Conservation (phyloP, 2,888 invertebrate species). For the Drosophila birchii region DNA sequence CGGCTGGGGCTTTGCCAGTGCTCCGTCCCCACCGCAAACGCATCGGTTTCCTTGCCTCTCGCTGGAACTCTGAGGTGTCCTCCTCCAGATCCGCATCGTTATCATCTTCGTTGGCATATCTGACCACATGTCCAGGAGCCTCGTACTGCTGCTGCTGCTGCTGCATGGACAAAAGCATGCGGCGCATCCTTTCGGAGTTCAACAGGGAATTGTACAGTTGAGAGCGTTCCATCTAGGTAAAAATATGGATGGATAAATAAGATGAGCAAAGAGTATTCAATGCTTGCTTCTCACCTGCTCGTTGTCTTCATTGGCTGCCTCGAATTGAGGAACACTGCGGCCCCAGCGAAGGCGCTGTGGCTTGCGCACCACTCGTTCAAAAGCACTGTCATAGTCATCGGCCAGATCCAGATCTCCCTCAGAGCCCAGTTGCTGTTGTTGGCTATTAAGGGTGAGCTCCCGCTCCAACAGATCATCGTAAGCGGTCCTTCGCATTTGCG, state of each 20-base stretch:
- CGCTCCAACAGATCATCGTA: slow-evolving; percentile 73
- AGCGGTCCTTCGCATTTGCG: slow-evolving; percentile 72
- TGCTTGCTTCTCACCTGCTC: slow-evolving; percentile 46
- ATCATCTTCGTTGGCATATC: slow-evolving; percentile 26
- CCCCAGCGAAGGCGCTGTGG: slow-evolving; percentile 81
- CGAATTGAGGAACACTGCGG: slow-evolving; percentile 65
- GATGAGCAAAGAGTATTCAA: not conserved
- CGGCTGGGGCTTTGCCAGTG: slow-evolving; percentile 70
- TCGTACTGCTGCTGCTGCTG: slow-evolving; percentile 65
- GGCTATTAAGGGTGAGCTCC: slow-evolving; percentile 65
- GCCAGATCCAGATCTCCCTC: slow-evolving; percentile 46
- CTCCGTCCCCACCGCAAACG: slow-evolving; percentile 84
- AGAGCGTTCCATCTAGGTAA: slow-evolving; percentile 1
- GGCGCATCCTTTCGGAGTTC: slow-evolving; percentile 71
- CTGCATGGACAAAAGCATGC: slow-evolving; percentile 73
- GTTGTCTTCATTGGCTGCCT: slow-evolving; percentile 36
- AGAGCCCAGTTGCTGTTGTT: slow-evolving; percentile 33
- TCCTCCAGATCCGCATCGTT: slow-evolving; percentile 47
- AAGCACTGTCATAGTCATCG: slow-evolving; percentile 60
- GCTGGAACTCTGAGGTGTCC: slow-evolving; percentile 71
- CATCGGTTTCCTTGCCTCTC: slow-evolving; percentile 82
- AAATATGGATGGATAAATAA: too few relatives aligned
- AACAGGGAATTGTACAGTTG: slow-evolving; percentile 48
- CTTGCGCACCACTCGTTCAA: slow-evolving; percentile 72
- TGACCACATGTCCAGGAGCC: slow-evolving; percentile 25